Base-by-base conservation (phyloP, 1,140 invertebrate genomes). In the Scaptomyza montana region DNA sequence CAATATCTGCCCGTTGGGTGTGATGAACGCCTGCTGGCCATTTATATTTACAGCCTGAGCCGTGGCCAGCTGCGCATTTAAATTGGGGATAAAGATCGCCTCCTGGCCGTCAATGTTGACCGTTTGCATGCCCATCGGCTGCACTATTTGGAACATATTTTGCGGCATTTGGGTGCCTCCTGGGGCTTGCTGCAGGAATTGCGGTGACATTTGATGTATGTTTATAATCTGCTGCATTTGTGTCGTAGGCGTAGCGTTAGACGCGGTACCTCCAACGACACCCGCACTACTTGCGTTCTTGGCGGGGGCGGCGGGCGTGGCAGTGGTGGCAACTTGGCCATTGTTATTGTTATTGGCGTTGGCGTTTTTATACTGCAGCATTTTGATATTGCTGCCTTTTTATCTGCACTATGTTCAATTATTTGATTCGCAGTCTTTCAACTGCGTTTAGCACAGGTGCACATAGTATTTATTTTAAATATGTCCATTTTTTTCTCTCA, bases 91-190 rank as follows among this genome's bases (percentile, higher is more conserved):
- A 91, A 98, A 97, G 21, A 98, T 93, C 0, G 97, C 97, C 89
- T 98, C 98, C 89, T 98, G 97, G 0, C 97, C 97, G 92, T 98
- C 97, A 5, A 98, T 96, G 19, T 96, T 98, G 7, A 98, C 96
- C 0, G 97, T 96, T 92, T 98, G 97, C 94, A 97, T 95, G 6
- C 90, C 82, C 82, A 86, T 86, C 41, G 91, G 91, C 47, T 92
- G 91, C n/a, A 92, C 91, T 28, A 92, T 90, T 61, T 89, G 85
- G 36, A 92, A 92, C 90, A 92, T 92, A 39, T 90, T 91, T 36
- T 91, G 91, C 0, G 74, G 59, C 55, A 90, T 66, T 5, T 50
- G 28, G 2, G 53, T 61, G 3, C 73, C 77, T 1, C 61, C 64
- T 0, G 55, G 41, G 0, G 55, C 47, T 19, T 62, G 71, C 65